Conservation (phyloP, 2,888 invertebrate species). For the Apocheima hispidaria region DNA sequence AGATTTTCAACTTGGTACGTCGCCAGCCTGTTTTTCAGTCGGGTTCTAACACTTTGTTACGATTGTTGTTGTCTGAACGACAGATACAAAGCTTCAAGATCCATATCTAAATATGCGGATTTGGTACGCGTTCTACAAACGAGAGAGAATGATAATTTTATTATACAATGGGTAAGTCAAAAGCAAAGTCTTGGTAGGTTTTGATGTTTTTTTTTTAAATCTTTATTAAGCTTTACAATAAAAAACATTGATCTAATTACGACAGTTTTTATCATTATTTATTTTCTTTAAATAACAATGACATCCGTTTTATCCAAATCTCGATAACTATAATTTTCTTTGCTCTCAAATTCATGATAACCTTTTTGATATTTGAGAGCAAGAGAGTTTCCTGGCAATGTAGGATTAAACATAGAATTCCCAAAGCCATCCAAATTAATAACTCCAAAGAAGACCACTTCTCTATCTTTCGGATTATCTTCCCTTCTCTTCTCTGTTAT, state of each 20-base stretch:
- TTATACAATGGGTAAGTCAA: too few relatives aligned
- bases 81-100: too few relatives aligned
- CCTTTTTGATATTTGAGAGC: conserved; percentile 79
- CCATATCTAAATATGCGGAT: too few relatives aligned
- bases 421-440: conserved; percentile 67
- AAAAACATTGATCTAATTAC: background rate
- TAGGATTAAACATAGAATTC: conserved; percentile 66
- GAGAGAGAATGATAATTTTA: too few relatives aligned
- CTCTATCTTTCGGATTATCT: conserved; percentile 44
- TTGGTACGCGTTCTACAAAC: too few relatives aligned
- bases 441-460: conserved; percentile 73
- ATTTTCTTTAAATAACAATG: conserved; percentile 58
- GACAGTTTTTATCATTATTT: background rate
- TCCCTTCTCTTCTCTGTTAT: conserved; percentile 66
- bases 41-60: too few relatives aligned
- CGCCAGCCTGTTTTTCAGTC: too few relatives aligned
- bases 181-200: too few relatives aligned
- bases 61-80: too few relatives aligned
- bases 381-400: conserved; percentile 66
- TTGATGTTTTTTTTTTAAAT: too few relatives aligned
- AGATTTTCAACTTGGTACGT: too few relatives aligned
- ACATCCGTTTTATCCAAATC: conserved; percentile 60
- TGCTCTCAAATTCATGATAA: conserved; percentile 57
- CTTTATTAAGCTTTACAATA: too few relatives aligned
- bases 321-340: conserved; percentile 57